A percentile compares a stretch with the other conserved stretches of the same genome.
Conservation (phyloP, 2,113 vertebrate species). For the Salvelinus alpinus region DNA sequence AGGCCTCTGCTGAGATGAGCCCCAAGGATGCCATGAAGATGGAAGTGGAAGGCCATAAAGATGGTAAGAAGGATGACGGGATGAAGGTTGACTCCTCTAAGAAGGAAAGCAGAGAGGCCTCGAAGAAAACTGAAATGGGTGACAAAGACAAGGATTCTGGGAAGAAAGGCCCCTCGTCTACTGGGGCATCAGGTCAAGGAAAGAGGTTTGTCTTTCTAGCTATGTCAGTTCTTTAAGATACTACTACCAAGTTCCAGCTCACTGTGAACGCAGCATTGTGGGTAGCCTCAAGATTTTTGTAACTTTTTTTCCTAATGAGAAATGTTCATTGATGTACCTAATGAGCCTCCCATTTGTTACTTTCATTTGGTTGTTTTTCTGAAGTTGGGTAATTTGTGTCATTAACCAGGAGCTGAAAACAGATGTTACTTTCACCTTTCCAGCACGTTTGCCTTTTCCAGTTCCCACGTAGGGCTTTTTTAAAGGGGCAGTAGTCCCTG, state of each 20-base stretch:
- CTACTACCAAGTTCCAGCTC: constrained; percentile 98
- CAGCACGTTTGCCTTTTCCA: constrained; percentile 80
- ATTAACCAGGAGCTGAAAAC: constrained; percentile 78
- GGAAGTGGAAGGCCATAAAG: constrained; percentile 89
- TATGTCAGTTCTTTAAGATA: constrained; percentile 99
- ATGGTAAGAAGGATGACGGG: constrained; percentile 96
- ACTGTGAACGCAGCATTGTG: constrained; percentile 98
- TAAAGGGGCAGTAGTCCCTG: constrained; percentile 87
- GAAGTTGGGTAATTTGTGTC: constrained; percentile 83
- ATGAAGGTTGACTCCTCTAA: constrained; percentile 87
- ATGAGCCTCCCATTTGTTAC: constrained; percentile 79
- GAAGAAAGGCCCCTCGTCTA: constrained; percentile 99
- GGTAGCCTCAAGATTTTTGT: constrained; percentile 91
- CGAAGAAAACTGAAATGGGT: constrained; percentile 97
- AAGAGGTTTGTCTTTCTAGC: constrained; percentile 99
- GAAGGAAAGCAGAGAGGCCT: constrained; percentile 94
- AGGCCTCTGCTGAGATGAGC: constrained; percentile 85
- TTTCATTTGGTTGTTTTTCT: constrained; percentile 81
- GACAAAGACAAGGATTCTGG: constrained; percentile 99
- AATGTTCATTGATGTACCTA: constrained; percentile 89
- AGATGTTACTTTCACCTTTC: constrained; percentile 83
- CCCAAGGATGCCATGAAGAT: constrained; percentile 88
- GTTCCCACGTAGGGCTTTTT: constrained; percentile 77
- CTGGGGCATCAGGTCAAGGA: constrained; percentile 99
- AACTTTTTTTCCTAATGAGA: constrained; percentile 56